Conservation (phyloP, 2,113 vertebrate genomes). For the Hucho hucho region DNA sequence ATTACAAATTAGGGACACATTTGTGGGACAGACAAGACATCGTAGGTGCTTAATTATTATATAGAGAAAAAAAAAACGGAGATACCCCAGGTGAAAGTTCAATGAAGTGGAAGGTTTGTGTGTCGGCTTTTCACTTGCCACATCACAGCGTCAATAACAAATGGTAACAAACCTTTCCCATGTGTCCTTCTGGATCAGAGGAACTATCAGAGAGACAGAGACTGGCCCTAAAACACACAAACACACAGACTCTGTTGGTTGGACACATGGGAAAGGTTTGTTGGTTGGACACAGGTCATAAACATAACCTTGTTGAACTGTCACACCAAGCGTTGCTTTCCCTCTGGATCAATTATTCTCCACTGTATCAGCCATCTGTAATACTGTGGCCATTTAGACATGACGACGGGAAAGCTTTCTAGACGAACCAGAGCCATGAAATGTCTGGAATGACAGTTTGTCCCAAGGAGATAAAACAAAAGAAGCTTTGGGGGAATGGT, state of each 20-base stretch:
- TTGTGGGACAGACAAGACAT: no score
- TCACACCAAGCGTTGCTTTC: slow-evolving; percentile 40
- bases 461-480: slow-evolving; percentile 34
- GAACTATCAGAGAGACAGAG: slow-evolving; percentile 18
- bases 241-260: slow-evolving; percentile 9
- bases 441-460: slow-evolving; percentile 82
- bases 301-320: slow-evolving; percentile 44
- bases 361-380: slow-evolving; percentile 29
- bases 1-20: no score
- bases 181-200: slow-evolving; percentile 29
- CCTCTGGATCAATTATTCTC: slow-evolving; percentile 30
- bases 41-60: no score
- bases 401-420: slow-evolving; percentile 69
- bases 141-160: slow-evolving; percentile 17
- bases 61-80: no score
- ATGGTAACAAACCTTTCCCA: slow-evolving; percentile 29
- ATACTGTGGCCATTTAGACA: slow-evolving; percentile 13
- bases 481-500: no score
- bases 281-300: slow-evolving; percentile 58
- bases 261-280: slow-evolving; percentile 58
- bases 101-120: neutral
- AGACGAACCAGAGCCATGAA: slow-evolving; percentile 73
- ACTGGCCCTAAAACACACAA: neutral
- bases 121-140: neutral
- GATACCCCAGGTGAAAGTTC: no score